Conservation (phyloP, 2,888 invertebrate genomes). For the Oscheius sp. region DNA sequence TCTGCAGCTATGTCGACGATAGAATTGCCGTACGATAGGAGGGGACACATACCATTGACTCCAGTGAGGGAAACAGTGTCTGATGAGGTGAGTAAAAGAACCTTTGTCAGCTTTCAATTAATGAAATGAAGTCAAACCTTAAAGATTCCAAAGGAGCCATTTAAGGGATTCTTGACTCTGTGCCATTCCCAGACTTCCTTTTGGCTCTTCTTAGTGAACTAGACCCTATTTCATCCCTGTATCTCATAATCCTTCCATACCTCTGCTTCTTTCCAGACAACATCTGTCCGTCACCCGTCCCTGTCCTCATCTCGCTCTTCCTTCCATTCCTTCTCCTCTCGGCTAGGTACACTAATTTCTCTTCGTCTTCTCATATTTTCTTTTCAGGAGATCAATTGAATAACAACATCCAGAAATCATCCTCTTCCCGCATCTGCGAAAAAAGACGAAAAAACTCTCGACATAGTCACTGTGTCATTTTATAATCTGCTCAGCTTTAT, state of each 20-base stretch:
- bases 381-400: conserved; percentile 26
- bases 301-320: conserved; percentile 20
- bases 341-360: neutral
- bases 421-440: conserved; percentile 4
- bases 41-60: neutral
- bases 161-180: too few relatives aligned
- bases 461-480: conserved; percentile 9
- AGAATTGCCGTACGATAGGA: conserved; percentile 12
- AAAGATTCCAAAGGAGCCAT: too few relatives aligned
- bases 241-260: neutral
- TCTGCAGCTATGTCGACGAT: conserved; percentile 18
- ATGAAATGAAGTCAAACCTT: too few relatives aligned
- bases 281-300: neutral
- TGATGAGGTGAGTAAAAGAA: too few relatives aligned
- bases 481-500: conserved; percentile 18
- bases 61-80: neutral
- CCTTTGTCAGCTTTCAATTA: too few relatives aligned
- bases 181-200: too few relatives aligned
- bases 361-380: neutral
- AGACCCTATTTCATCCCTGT: neutral
- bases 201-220: neutral
- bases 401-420: neutral
- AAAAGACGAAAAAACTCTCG: neutral
- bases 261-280: neutral
- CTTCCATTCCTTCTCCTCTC: conserved; percentile 6